phyloP scores from a whole-genome alignment of 2,113 vertebrate species.

The Hemibagrus wyckioides region DNA sequence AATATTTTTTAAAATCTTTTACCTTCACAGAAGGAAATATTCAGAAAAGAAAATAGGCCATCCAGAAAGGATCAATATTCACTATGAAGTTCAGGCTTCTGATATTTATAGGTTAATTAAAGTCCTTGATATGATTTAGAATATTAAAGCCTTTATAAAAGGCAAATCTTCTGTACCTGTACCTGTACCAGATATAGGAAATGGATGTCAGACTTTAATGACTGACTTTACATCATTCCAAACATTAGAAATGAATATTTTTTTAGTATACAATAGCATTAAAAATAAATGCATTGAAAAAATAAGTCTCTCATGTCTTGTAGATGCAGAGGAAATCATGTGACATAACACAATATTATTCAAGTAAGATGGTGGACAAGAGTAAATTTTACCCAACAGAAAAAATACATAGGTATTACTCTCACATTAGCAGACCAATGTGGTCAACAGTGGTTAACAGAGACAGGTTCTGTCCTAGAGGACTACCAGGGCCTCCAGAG shows the following conservation, averaged over 20 bases:
- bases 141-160: slow-evolving; percentile 8
- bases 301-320: neutral
- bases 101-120: neutral
- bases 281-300: neutral
- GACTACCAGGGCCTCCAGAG: too few relatives aligned
- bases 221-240: neutral
- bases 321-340: neutral
- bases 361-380: neutral
- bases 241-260: neutral
- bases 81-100: slow-evolving; percentile 17
- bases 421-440: slow-evolving; percentile 10
- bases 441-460: neutral
- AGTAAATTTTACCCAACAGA: slow-evolving; percentile 1
- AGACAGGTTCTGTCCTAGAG: neutral
- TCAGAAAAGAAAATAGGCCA: neutral
- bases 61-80: neutral
- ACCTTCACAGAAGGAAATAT: slow-evolving; percentile 40
- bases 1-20: slow-evolving; percentile 5
- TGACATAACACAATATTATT: neutral
- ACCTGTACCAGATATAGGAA: neutral
- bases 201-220: neutral
- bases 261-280: neutral
- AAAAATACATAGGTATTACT: neutral
- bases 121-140: neutral
- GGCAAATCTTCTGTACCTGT: neutral